Evolutionary conservation across 2,888 invertebrate genomes (phyloP), one percentile per base, ranked within the genome.

Genomic region (Eristalis tenax): DNA sequence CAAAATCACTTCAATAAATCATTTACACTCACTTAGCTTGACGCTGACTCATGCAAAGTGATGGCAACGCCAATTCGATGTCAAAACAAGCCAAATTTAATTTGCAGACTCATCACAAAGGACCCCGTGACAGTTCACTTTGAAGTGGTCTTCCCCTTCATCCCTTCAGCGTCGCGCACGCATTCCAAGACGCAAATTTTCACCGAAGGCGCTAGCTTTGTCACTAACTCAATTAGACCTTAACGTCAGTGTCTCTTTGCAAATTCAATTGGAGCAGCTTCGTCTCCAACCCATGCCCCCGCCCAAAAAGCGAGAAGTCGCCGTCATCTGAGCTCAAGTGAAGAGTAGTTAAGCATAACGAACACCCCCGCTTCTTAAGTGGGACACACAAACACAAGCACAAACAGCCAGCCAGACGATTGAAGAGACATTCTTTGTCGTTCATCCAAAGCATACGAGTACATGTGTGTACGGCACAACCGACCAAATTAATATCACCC

Each of bases 141-240:
- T 50, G 50, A 50, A 50, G 50, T 5, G 18, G 50, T 18, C 18
- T n/a, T 18, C n/a, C 18, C 18, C 15, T 43, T 43, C 43, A 1
- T 26, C 26, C 26, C 26, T 26, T 26, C 18, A 8, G 18, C 50
- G 5, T 50, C 50, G 6, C 6, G 18, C 50, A 18, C 50, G n/a
- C 10, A 50, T 50, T 18, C 50, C 50, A 18, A 50, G 50, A 50
- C 50, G 8, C 18, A 18, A 50, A 50, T 50, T 50, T 68, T 38
- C 57, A 43, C 57, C 28, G 74, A 79, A 75, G 75, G 80, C 69
- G 70, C 83, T 50, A 80, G 79, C 83, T 79, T 65, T 74, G 65
- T 79, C 79, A 35, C 50, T 65, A 66, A 84, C 80, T 79, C 83
- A 84, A 84, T 84, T 75, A 75, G 83, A 84, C 61, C 59, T 84